Conservation (phyloP, 2,113 vertebrate species). For the Crocuta crocuta region DNA sequence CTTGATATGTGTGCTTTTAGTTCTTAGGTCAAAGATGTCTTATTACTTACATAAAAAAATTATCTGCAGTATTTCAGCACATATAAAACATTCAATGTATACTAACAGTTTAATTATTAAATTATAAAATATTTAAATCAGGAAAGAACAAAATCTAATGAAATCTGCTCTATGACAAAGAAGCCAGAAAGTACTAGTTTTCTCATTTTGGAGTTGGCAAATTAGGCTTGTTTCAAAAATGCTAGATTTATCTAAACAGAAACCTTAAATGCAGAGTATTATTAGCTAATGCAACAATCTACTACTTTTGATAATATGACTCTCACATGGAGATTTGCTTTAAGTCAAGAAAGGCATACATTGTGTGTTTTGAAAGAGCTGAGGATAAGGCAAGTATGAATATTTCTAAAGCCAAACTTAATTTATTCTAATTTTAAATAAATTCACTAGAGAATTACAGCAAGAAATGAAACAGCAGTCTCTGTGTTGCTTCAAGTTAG, state of each 20-base stretch:
- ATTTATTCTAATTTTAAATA: slow-evolving; percentile 49
- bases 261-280: background rate
- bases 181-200: background rate
- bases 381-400: background rate
- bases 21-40: background rate
- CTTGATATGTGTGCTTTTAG: background rate
- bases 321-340: background rate
- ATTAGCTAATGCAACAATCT: background rate
- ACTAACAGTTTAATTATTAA: background rate
- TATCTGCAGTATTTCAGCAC: background rate
- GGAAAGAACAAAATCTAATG: background rate
- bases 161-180: background rate
- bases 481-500: background rate
- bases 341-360: background rate
- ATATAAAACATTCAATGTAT: background rate
- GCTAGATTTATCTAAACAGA: background rate
- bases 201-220: background rate
- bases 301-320: background rate
- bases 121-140: background rate
- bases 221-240: background rate
- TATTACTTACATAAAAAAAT: background rate
- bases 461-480: background rate
- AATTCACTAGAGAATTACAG: background rate
- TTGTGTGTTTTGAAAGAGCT: background rate
- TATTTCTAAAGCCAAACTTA: slow-evolving; percentile 37